Base-by-base conservation (phyloP, 1,140 invertebrate genomes). In the Nixonia krombeini region DNA sequence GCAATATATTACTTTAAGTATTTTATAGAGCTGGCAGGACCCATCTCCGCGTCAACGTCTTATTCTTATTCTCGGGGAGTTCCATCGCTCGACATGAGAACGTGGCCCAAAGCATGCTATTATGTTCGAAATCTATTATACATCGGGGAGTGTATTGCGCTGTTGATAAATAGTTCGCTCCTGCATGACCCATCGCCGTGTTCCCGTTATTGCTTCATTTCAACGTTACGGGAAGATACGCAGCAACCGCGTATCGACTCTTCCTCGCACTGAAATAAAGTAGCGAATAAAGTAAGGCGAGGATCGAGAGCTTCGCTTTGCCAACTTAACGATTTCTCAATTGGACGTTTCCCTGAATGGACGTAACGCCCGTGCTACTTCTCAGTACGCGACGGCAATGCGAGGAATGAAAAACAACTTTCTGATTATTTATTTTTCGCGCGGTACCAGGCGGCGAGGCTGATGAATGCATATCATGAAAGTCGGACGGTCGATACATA, bases 1-100 rank as follows among this genome's bases (percentile, higher is more conserved):
- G 53, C 55, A 33, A 68, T 68, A 62, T 68, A 68, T 68, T 56
- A 56, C 52, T 8, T 47, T 25, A 37, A 50, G 13, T 55, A 50
- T 63, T 50, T 59, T 23, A 37, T 42, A 21, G 35, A 21, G 28
- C 37, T 28, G 42, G 18, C 40, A 44, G 33, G 61, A 29, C 47
- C 58, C 62, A 49, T 70, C 59, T 70, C 64, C 74, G 79, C 79
- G 81, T 83, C 79, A 81, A 79, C 81, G 78, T 83, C 80, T 81
- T 80, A 81, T 82, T 81, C 77, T 81, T 75, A 78, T 77, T 81
- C 75, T 76, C 72, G 50, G 50, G 58, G 47, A 62, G 53, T 49
- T 53, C 63, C 37, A 62, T 59, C 49, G 50, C 42, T 38, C 23
- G 40, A 46, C 61, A 72, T 74, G 73, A 75, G 73, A 76, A 75